Conservation (phyloP, 2,888 invertebrate species). For the Drosophila tanythrix region DNA sequence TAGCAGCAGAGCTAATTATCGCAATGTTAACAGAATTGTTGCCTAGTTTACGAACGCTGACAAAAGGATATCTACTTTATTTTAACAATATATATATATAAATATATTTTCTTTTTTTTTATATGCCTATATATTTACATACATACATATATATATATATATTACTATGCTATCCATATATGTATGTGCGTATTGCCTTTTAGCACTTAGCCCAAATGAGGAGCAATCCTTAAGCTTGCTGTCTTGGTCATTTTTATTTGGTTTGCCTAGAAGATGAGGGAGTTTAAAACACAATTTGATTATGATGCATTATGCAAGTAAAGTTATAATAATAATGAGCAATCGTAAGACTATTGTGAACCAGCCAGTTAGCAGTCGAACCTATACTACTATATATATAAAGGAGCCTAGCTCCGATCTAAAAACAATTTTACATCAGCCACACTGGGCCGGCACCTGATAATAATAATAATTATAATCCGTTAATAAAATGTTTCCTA, state of each 20-base stretch:
- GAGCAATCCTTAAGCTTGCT: conserved; percentile 21
- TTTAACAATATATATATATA: conserved; percentile 23
- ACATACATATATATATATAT: conserved; percentile 11
- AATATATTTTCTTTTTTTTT: conserved; percentile 3
- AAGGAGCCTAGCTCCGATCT: conserved; percentile 47
- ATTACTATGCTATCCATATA: conserved; percentile 6
- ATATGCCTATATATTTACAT: conserved; percentile 12
- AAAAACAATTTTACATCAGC: conserved; percentile 27
- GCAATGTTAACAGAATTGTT: conserved; percentile 57
- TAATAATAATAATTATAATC: conserved; percentile 7
- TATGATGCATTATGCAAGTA: conserved; percentile 9
- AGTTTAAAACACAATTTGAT: conserved; percentile 21
- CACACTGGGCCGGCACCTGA: conserved; percentile 17
- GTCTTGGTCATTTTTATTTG: not conserved
- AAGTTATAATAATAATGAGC: conserved; percentile 1
- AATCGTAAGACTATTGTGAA: conserved; percentile 45
- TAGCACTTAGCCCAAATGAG: conserved; percentile 10
- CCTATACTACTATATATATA: conserved; percentile 6
- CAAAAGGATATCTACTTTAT: conserved; percentile 53
- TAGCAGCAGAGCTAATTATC: conserved; percentile 32
- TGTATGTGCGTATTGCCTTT: conserved; percentile 27
- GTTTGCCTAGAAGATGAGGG: conserved; percentile 19
- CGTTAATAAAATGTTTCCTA: conserved; percentile 46
- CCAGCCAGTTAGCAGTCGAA: conserved; percentile 52
- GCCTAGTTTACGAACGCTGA: conserved; percentile 37